phyloP scores from a whole-genome alignment of 2,797 vertebrate species.

The Philypnodon macrostomus region DNA sequence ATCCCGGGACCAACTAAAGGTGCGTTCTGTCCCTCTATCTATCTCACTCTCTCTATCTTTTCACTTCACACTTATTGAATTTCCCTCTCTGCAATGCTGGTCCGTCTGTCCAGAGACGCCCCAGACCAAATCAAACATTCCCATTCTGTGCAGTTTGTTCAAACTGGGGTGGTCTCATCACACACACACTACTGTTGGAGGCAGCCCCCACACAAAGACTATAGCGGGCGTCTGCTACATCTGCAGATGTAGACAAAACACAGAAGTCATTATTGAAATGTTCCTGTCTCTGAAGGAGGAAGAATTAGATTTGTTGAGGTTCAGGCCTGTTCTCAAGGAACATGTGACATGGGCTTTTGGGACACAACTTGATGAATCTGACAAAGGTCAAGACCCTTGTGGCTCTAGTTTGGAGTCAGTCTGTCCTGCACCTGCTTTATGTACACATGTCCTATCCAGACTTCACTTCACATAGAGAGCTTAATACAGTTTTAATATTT shows the following conservation, averaged over 20 bases:
- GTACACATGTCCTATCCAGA: too few species aligned
- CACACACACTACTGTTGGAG: constrained; percentile 47
- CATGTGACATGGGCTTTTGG: constrained; percentile 42
- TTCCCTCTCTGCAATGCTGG: constrained; percentile 53
- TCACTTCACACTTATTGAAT: constrained; percentile 77
- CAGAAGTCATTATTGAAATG: constrained; percentile 76
- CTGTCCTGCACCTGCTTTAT: not conserved
- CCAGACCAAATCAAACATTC: constrained; percentile 78
- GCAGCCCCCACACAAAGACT: constrained; percentile 65
- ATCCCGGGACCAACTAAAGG: constrained; percentile 90
- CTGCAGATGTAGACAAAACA: constrained; percentile 62
- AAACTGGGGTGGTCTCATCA: constrained; percentile 64
- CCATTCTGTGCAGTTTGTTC: constrained; percentile 71
- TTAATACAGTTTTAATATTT: too few species aligned
- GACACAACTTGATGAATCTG: constrained; percentile 19
- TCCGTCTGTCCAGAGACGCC: constrained; percentile 73
- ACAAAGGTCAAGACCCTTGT: constrained; percentile 46
- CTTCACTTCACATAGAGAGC: too few species aligned
- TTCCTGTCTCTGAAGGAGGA: constrained; percentile 50
- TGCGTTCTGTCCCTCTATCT: constrained; percentile 73
- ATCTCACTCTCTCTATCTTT: constrained; percentile 65
- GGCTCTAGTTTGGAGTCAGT: constrained; percentile 19
- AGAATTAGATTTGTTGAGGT: constrained; percentile 67
- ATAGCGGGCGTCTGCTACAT: constrained; percentile 49
- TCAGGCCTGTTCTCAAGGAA: constrained; percentile 58